Evolutionary conservation across 2,888 invertebrate species (phyloP).

Genomic region (Eupithecia exiguata): DNA sequence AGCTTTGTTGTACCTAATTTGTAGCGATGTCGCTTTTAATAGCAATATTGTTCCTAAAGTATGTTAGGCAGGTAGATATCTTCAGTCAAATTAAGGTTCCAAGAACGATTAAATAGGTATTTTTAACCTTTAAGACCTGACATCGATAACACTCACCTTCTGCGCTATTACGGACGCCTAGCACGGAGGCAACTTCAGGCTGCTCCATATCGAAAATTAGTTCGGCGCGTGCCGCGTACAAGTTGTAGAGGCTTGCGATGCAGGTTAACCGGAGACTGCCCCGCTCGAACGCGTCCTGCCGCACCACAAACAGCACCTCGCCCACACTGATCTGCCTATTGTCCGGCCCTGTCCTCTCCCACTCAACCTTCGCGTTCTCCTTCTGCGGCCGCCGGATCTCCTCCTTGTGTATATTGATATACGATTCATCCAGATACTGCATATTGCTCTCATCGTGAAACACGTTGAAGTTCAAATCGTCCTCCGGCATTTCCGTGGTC

Average conservation of each 20-base stretch:
- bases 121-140: background rate
- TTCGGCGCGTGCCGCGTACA: conserved; percentile 86
- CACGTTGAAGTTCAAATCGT: conserved; percentile 72
- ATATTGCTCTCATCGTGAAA: conserved; percentile 77
- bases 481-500: conserved; percentile 72
- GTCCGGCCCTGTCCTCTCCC: conserved; percentile 74
- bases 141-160: conserved; percentile 73
- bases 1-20: background rate
- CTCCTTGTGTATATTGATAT: conserved; percentile 77
- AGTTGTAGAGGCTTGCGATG: conserved; percentile 87
- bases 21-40: background rate
- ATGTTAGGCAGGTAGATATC: background rate
- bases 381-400: conserved; percentile 76
- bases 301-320: conserved; percentile 85
- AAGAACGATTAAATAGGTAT: background rate
- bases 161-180: conserved; percentile 87
- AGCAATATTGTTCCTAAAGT: background rate
- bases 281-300: conserved; percentile 85
- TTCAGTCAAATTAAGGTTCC: background rate
- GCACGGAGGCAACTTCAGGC: conserved; percentile 89
- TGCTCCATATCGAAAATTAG: conserved; percentile 88
- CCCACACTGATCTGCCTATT: conserved; percentile 73
- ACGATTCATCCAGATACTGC: conserved; percentile 78
- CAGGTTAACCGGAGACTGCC: conserved; percentile 87
- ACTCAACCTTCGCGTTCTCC: conserved; percentile 66